phyloP scores from a whole-genome alignment of 2,888 invertebrate species.

The Campopleginae sp. region DNA sequence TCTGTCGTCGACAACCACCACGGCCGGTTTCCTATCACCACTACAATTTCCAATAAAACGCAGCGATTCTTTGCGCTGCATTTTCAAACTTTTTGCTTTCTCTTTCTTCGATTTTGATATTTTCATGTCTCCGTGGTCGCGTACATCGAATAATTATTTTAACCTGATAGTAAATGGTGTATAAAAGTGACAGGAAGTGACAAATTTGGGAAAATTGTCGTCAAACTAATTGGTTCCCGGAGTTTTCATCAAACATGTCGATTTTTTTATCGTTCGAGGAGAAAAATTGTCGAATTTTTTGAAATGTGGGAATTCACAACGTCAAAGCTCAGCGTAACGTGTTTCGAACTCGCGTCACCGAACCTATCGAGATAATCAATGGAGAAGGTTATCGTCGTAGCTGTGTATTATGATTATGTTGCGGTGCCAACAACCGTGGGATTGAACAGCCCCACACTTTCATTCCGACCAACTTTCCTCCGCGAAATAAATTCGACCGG shows the following conservation, averaged over 20 bases:
- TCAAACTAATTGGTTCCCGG: no score
- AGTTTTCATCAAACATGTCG: no score
- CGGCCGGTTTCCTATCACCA: conserved; percentile 66
- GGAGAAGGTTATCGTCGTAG: conserved; percentile 42
- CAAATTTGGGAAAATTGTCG: no score
- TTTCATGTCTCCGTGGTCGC: background rate
- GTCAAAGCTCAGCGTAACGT: background rate
- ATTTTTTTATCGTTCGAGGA: background rate
- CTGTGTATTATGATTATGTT: conserved; percentile 30
- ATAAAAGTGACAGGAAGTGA: background rate
- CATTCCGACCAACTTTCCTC: background rate
- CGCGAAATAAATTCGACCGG: background rate
- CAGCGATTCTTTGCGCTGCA: conserved; percentile 65
- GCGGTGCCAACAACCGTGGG: conserved; percentile 2
- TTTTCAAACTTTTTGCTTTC: conserved; percentile 30
- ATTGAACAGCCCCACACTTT: background rate
- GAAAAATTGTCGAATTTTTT: background rate
- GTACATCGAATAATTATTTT: background rate
- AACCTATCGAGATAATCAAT: conserved; percentile 82
- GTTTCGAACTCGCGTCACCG: conserved; percentile 63
- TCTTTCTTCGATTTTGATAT: background rate
- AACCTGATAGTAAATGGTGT: background rate
- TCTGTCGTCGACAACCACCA: conserved; percentile 27
- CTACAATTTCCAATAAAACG: conserved; percentile 79
- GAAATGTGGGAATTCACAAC: background rate